Evolutionary conservation across 2,113 vertebrate genomes (phyloP).

Genomic region (Rallus limicola): DNA sequence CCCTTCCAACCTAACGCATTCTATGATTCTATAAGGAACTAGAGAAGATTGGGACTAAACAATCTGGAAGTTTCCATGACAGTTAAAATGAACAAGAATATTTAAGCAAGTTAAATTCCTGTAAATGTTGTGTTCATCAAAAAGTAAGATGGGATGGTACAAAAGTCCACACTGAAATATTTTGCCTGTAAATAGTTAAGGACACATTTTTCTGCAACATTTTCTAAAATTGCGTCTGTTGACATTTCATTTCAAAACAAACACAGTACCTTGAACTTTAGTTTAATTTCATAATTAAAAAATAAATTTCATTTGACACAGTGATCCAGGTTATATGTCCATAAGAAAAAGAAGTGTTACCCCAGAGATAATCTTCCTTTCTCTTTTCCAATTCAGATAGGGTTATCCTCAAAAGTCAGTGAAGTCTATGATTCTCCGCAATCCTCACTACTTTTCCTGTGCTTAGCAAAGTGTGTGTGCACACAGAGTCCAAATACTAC

Average conservation of each 20-base stretch:
- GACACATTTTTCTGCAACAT: not conserved
- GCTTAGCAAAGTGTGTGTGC: not conserved
- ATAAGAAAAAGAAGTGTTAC: not conserved
- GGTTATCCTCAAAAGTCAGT: not conserved
- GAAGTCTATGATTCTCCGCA: not conserved
- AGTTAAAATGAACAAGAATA: not conserved
- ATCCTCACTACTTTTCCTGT: not conserved
- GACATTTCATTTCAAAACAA: not conserved
- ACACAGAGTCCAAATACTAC: not conserved
- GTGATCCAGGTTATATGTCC: not conserved
- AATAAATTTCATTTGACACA: not conserved
- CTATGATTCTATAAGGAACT: too few relatives aligned
- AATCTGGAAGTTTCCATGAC: not conserved
- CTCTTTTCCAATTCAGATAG: not conserved
- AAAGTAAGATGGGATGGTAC: not conserved
- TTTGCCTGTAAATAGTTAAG: not conserved
- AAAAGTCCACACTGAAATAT: not conserved
- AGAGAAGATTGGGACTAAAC: not conserved
- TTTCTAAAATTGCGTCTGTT: not conserved
- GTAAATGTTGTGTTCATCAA: not conserved
- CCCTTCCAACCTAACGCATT: too few relatives aligned
- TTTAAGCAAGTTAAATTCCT: not conserved
- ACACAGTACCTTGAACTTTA: not conserved
- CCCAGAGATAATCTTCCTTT: not conserved
- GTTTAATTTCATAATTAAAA: not conserved